These are phyloP conservation scores for Euzophera pinguis DNA, from an alignment of 2,888 invertebrate species.

Conservation along the genomic window DNA sequence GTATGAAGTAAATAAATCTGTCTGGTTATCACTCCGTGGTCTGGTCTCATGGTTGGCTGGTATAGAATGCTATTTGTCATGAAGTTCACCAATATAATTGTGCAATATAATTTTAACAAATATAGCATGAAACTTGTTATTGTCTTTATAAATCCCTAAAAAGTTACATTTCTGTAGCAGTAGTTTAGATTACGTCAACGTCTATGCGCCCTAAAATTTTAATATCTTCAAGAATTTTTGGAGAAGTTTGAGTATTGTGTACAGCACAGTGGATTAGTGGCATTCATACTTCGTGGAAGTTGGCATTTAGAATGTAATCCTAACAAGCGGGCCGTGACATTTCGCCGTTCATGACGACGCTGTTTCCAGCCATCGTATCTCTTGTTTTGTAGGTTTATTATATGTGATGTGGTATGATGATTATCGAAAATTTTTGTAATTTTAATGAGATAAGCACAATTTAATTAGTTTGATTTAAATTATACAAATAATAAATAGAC, in stretches of 20 bases:
- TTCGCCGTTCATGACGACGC: conserved; percentile 53
- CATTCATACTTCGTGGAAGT: conserved; percentile 28
- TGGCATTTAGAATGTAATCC: conserved; percentile 54
- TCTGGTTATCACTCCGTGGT: no score
- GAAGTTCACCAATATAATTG: no score
- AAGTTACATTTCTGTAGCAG: neutral
- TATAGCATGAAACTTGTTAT: no score
- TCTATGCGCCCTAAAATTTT: neutral
- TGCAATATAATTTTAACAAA: no score
- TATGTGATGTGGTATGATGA: neutral
- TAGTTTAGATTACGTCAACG: neutral
- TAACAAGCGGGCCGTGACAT: conserved; percentile 65
- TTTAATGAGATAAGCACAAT: neutral
- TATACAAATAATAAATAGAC: neutral
- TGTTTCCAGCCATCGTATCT: conserved; percentile 40
- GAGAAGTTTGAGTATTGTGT: conserved; percentile 9
- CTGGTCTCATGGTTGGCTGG: no score
- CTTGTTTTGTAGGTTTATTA: no score
- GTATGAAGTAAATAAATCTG: no score
- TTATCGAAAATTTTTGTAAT: conserved; percentile 12
- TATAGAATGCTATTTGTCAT: no score
- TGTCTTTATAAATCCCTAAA: no score
- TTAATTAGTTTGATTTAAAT: neutral
- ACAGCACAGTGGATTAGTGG: conserved; percentile 1
- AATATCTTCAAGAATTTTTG: conserved; percentile 1